phyloP scores from a whole-genome alignment of 2,888 invertebrate species.

The Ophion ventricosus region DNA sequence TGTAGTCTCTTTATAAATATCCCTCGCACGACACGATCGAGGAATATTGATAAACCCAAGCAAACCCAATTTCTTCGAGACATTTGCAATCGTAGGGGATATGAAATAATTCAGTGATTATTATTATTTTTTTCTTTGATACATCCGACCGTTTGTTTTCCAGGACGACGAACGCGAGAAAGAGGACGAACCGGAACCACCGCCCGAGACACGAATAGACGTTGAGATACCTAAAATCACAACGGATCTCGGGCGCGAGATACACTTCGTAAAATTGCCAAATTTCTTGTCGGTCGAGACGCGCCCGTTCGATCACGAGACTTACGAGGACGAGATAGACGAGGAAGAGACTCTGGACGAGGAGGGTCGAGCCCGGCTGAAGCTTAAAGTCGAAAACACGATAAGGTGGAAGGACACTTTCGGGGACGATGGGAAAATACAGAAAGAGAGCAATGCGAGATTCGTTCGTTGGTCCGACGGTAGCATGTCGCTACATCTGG shows the following conservation, averaged over 20 bases:
- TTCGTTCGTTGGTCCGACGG: constrained; percentile 99
- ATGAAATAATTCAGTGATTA: not conserved
- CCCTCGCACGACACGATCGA: no score
- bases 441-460: constrained; percentile 96
- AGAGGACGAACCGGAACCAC: constrained; percentile 90
- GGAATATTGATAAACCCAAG: no score
- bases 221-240: constrained; percentile 98
- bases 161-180: constrained; percentile 87
- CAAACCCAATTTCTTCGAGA: not conserved
- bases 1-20: no score
- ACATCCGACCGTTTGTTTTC: constrained; percentile 50
- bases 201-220: constrained; percentile 97
- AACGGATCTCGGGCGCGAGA: constrained; percentile 95
- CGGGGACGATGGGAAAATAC: constrained; percentile 91
- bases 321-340: constrained; percentile 99
- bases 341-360: constrained; percentile 99
- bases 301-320: constrained; percentile 96
- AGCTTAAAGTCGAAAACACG: constrained; percentile 98
- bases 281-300: constrained; percentile 99
- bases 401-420: constrained; percentile 94
- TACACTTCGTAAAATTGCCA: constrained; percentile 98
- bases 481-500: constrained; percentile 97
- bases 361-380: constrained; percentile 96
- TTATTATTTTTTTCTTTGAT: not conserved
- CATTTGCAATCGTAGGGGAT: not conserved